A percentile compares a stretch with the other conserved stretches of the same genome.
Evolutionary conservation across 2,888 invertebrate species (phyloP).

Genomic region (Linnaemya vulpina): DNA sequence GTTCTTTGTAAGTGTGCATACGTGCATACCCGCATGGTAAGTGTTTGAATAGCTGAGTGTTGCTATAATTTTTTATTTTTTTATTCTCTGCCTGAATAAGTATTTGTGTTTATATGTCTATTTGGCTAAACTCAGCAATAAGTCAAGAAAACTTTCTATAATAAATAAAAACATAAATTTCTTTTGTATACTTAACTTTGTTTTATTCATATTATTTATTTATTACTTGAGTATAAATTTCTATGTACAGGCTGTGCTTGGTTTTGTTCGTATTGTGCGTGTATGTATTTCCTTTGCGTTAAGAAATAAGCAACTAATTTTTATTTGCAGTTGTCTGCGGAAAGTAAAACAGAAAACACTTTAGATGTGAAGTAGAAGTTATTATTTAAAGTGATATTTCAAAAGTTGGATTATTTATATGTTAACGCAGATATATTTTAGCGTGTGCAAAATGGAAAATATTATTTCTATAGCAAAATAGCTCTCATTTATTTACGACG

Average conservation of each 20-base stretch:
- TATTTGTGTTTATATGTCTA: conserved; percentile 41
- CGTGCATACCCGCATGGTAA: not conserved
- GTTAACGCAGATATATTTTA: no score
- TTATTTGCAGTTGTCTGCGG: not conserved
- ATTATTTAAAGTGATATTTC: not conserved
- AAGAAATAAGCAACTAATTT: not conserved
- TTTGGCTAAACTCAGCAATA: conserved; percentile 49
- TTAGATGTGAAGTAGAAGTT: not conserved
- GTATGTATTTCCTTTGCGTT: not conserved
- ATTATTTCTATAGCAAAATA: no score
- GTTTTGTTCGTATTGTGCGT: not conserved
- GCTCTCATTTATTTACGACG: no score
- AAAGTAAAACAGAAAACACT: not conserved
- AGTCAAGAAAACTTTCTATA: conserved; percentile 55
- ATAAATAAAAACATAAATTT: conserved; percentile 59
- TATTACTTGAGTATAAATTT: conserved; percentile 19
- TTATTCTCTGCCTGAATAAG: conserved; percentile 8
- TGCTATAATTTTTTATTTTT: not conserved
- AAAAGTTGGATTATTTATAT: not conserved
- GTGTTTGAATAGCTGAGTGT: not conserved
- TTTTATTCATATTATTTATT: conserved; percentile 43
- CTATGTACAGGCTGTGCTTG: conserved; percentile 23
- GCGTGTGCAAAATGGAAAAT: no score
- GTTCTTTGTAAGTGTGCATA: conserved; percentile 32
- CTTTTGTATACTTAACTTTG: conserved; percentile 40